Base-by-base conservation (phyloP, 2,888 invertebrate species). In the Eutolmus rufibarbis region DNA sequence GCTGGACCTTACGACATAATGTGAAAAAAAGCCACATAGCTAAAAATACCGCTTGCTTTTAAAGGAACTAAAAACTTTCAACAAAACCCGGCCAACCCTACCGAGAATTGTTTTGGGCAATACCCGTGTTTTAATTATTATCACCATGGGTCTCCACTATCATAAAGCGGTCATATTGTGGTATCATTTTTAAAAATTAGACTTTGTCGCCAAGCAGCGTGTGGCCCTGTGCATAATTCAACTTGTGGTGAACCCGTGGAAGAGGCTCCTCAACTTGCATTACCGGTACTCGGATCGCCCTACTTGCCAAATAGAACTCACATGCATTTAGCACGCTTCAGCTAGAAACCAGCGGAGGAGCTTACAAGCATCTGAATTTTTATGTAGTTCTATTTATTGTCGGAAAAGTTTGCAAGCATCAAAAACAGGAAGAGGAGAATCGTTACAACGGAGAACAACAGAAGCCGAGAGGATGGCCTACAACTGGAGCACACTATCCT, bases 221-320 rank as follows among this genome's bases (percentile, higher is more conserved):
- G 66, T 66, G 66, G 12, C 9, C 9, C 19, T 14, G 23, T 28
- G 23, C 66, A 66, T 23, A 66, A 66, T 28, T 66, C 9, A 66
- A 66, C 66, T 66, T 4, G 19, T 23, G 23, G 28, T 28, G 66
- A 66, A 66, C 28, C 28, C 66, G 2, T 66, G 4, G 66, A 66
- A 57, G 28, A 12, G 28, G 28, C 28, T 19, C n/a, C 51, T 81
- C 56, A 34, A 28, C 51, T 56, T 81, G 51, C 81, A 81, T 37
- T 37, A 40, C 37, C 37, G 34, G 34, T 23, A 3, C 74, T 85
- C 74, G 40, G 23, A 74, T 85, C 31, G 85, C 46, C 74, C 85
- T 74, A 85, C 43, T 85, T 85, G 85, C 85, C 74, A 85, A 85
- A 31, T 85, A 51, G 85, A 74, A 74, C 85, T 85, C 85, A 43